Conservation (phyloP, 2,888 invertebrate genomes). For the Salticus scenicus region DNA sequence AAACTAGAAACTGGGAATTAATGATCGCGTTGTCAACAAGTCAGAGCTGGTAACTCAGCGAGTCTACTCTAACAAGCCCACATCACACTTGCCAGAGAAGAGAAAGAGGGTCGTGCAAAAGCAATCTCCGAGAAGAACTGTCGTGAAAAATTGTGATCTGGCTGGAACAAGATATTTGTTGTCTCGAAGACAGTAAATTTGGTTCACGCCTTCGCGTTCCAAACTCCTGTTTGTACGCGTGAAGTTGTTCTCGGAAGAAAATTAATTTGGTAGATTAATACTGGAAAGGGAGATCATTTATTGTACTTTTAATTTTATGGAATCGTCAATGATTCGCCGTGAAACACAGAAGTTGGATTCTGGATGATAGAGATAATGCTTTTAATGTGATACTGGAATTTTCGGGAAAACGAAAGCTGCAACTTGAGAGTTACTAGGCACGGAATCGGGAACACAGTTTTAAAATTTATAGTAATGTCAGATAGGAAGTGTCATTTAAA, state of each 20-base stretch:
- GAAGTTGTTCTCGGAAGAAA: not conserved
- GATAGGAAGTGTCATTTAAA: too few relatives aligned
- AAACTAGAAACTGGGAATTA: constrained; percentile 18
- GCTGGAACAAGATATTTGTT: not conserved
- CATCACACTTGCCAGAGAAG: not conserved
- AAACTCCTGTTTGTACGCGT: not conserved
- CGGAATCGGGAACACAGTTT: too few relatives aligned
- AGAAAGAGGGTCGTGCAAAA: not conserved
- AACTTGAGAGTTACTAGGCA: too few relatives aligned
- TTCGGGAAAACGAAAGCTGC: too few relatives aligned
- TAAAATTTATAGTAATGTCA: too few relatives aligned
- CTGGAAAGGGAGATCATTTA: not conserved
- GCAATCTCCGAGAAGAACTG: not conserved
- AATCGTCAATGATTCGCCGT: not conserved
- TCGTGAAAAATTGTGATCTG: constrained; percentile 1
- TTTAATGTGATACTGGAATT: too few relatives aligned
- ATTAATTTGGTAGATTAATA: constrained; percentile 6
- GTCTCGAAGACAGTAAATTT: not conserved
- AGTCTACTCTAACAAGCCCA: not conserved
- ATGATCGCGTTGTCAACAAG: constrained; percentile 52
- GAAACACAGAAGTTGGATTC: not conserved
- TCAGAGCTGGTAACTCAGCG: constrained; percentile 5
- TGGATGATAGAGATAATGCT: too few relatives aligned
- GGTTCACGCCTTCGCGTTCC: not conserved
- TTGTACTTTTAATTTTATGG: not conserved